Evolutionary conservation across 2,888 invertebrate species (phyloP).

Genomic region (Meganola albula): DNA sequence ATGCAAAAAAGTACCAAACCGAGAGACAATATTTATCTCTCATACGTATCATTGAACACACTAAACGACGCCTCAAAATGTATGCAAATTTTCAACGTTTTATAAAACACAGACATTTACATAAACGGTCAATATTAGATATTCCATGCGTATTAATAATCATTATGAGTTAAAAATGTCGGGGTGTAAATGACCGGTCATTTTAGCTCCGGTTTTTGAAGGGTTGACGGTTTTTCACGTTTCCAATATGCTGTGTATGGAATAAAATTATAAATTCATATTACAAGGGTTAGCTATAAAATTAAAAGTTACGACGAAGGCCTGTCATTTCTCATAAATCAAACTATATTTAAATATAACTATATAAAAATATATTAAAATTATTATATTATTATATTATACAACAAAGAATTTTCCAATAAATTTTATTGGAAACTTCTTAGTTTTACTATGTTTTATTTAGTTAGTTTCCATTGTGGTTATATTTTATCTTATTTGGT

Average conservation of each 20-base stretch:
- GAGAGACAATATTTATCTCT: conserved; percentile 61
- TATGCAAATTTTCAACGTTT: conserved; percentile 54
- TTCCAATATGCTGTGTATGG: conserved; percentile 23
- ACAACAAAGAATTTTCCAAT: no score
- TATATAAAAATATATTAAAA: no score
- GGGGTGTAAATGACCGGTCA: conserved; percentile 35
- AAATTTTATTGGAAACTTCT: no score
- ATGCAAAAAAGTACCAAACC: conserved; percentile 47
- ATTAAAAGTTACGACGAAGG: conserved; percentile 9
- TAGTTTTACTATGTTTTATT: no score
- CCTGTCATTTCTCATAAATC: no score
- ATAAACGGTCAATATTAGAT: conserved; percentile 54
- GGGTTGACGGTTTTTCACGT: conserved; percentile 37
- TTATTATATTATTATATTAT: no score
- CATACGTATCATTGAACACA: conserved; percentile 62
- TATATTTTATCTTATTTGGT: no score
- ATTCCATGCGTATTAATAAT: conserved; percentile 51
- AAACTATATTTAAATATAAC: no score
- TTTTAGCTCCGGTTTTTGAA: conserved; percentile 33
- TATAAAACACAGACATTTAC: conserved; percentile 46
- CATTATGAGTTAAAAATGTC: conserved; percentile 41
- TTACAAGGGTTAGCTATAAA: conserved; percentile 10
- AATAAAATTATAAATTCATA: conserved; percentile 24
- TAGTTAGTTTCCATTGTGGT: no score
- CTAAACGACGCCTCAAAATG: conserved; percentile 56